Conservation (phyloP, 2,113 vertebrate species). For the Sminthopsis crassicaudata region DNA sequence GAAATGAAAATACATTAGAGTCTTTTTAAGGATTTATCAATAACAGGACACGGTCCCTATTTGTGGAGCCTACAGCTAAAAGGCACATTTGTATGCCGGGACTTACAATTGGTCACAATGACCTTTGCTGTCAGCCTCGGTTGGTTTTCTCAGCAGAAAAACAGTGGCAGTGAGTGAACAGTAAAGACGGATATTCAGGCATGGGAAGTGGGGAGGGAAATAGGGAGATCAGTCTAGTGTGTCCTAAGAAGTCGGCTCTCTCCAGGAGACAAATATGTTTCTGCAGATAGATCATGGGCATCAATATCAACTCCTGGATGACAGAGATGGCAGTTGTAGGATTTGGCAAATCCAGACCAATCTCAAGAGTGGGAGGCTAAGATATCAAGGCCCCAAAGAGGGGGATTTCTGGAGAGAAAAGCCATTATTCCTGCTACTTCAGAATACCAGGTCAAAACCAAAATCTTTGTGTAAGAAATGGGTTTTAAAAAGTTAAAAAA, state of each 20-base stretch:
- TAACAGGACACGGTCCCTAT: conserved; percentile 78
- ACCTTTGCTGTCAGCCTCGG: conserved; percentile 86
- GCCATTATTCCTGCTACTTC: background rate
- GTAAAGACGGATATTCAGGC: conserved; percentile 70
- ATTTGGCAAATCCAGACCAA: background rate
- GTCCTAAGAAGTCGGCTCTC: conserved; percentile 34
- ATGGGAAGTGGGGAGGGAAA: background rate
- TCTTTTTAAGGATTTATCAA: conserved; percentile 87
- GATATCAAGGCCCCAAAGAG: conserved; percentile 26
- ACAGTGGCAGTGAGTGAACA: conserved; percentile 77
- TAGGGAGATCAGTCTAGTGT: background rate
- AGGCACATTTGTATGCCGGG: conserved; percentile 83
- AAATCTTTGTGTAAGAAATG: background rate
- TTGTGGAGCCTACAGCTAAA: conserved; percentile 81
- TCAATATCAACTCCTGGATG: background rate
- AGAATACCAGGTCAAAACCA: background rate
- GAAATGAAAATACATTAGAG: conserved; percentile 88
- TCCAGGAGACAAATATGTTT: background rate
- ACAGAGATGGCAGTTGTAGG: background rate
- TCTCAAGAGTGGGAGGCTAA: background rate
- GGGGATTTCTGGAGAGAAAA: background rate
- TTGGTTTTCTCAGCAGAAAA: conserved; percentile 83
- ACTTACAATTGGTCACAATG: conserved; percentile 78
- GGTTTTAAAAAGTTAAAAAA: background rate
- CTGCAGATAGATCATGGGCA: background rate